Conservation (phyloP, 2,113 vertebrate species). For the Prionailurus viverrinus region DNA sequence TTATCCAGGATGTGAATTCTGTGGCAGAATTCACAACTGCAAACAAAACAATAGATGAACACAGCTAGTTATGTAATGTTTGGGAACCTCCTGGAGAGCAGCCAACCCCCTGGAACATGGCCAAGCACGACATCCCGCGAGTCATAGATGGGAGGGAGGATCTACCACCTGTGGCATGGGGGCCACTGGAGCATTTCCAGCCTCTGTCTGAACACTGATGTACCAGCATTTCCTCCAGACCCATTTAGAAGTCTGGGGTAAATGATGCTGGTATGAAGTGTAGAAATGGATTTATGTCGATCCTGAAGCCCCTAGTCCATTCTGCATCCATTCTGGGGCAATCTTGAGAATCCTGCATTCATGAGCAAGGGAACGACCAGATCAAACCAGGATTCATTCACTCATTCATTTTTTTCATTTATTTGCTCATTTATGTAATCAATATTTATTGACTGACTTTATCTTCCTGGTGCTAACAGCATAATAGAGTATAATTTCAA, state of each 20-base stretch:
- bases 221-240: neutral
- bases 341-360: neutral
- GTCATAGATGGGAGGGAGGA: neutral
- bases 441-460: neutral
- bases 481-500: neutral
- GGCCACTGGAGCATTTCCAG: neutral
- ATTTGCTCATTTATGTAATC: neutral
- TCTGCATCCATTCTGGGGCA: neutral
- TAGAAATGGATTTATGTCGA: neutral
- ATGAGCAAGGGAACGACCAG: neutral
- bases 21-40: conserved; percentile 62
- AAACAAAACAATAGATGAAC: conserved; percentile 72
- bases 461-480: neutral
- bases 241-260: neutral
- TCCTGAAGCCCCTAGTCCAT: neutral
- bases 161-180: conserved; percentile 47
- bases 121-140: neutral
- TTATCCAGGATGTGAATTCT: conserved; percentile 66
- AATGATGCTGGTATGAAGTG: neutral
- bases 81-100: conserved; percentile 78
- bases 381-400: neutral
- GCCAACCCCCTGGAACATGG: conserved; percentile 53
- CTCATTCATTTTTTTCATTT: neutral
- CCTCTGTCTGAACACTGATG: neutral
- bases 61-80: conserved; percentile 21